Evolutionary conservation across 2,113 vertebrate species (phyloP).

Genomic region (Aphyosemion australe): DNA sequence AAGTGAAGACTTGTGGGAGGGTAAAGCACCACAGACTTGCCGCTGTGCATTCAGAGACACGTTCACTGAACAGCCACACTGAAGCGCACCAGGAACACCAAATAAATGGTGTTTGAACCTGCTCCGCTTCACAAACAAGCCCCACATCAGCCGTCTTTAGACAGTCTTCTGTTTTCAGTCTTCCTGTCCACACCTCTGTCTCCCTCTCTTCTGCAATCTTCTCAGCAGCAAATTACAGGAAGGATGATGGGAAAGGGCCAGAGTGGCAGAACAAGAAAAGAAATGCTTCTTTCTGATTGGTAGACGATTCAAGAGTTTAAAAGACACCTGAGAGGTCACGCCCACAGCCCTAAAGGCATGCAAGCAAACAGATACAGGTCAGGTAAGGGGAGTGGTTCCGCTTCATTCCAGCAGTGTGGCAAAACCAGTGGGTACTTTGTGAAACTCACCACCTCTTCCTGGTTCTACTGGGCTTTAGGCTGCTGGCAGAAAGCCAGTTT

Average conservation of each 20-base stretch:
- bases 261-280: conserved; percentile 28
- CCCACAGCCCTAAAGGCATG: conserved; percentile 55
- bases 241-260: conserved; percentile 17
- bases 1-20: conserved; percentile 35
- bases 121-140: conserved; percentile 42
- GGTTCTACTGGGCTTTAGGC: neutral
- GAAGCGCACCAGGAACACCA: conserved; percentile 35
- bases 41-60: conserved; percentile 30
- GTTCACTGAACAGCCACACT: conserved; percentile 7
- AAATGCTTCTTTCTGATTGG: conserved; percentile 57
- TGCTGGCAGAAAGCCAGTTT: conserved; percentile 19
- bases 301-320: conserved; percentile 37
- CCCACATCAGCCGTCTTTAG: conserved; percentile 33
- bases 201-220: conserved; percentile 6
- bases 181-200: conserved; percentile 31
- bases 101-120: conserved; percentile 31
- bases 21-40: conserved; percentile 20
- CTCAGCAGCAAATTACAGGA: conserved; percentile 10
- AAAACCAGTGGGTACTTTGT: conserved; percentile 43
- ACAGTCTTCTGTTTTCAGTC: conserved; percentile 12
- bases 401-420: conserved; percentile 59
- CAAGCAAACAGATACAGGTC: conserved; percentile 29
- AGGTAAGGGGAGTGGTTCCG: conserved; percentile 50
- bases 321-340: conserved; percentile 67
- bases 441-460: conserved; percentile 1